Conservation (phyloP, 1,140 invertebrate species). For the Manduca sexta region DNA sequence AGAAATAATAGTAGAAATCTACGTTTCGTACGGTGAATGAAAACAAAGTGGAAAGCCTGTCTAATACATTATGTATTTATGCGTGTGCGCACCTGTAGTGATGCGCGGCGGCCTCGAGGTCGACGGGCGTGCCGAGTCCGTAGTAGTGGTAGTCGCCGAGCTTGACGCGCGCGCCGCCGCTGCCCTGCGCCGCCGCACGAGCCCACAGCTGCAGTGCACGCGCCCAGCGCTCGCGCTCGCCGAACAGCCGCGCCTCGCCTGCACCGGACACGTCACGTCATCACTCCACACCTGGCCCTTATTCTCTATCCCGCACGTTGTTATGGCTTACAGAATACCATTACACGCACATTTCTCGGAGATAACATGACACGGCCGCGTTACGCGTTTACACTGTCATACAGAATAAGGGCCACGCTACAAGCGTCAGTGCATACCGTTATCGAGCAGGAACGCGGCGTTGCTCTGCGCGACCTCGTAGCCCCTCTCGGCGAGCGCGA, state of each 20-base stretch:
- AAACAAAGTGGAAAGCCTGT: too few species aligned
- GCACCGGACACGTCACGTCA: conserved; percentile 92
- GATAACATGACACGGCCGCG: too few species aligned
- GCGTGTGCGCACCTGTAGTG: conserved; percentile 77
- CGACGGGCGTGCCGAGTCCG: conserved; percentile 90
- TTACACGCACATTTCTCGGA: too few species aligned
- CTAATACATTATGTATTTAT: too few species aligned
- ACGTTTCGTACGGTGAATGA: too few species aligned
- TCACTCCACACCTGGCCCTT: too few species aligned
- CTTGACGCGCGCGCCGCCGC: conserved; percentile 92
- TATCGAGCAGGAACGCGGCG: conserved; percentile 89
- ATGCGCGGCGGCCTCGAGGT: conserved; percentile 94
- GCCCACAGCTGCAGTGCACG: conserved; percentile 93
- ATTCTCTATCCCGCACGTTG: too few species aligned
- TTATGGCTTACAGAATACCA: too few species aligned
- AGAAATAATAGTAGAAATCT: too few species aligned
- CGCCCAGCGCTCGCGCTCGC: conserved; percentile 79
- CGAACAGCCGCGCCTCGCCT: conserved; percentile 86
- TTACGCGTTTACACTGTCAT: too few species aligned
- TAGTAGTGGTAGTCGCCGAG: conserved; percentile 99
- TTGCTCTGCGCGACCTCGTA: conserved; percentile 99
- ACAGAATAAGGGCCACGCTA: too few species aligned
- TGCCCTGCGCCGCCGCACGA: conserved; percentile 93
- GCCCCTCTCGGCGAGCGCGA: conserved; percentile 94
- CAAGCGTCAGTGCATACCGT: too few species aligned